These are phyloP conservation scores for Linnaemya vulpina DNA, from an alignment of 2,888 invertebrate genomes.

Conservation along the genomic window DNA sequence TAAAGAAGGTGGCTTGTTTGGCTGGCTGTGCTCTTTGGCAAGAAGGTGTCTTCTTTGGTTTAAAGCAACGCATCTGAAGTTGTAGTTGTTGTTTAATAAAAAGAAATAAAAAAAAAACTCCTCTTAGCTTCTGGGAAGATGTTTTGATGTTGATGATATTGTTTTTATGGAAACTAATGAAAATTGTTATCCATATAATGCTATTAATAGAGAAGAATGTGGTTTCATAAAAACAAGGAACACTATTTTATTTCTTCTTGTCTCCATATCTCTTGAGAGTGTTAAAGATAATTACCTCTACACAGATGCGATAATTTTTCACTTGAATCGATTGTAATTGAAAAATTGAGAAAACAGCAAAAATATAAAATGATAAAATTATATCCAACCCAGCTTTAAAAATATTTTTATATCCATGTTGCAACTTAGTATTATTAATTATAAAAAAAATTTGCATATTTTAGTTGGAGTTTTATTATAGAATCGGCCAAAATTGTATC, in stretches of 20 bases:
- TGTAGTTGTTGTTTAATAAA: slow-evolving; percentile 24
- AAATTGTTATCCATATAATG: slow-evolving; percentile 49
- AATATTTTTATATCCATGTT: too few relatives aligned
- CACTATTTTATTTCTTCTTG: neutral
- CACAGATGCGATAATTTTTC: slow-evolving; percentile 15
- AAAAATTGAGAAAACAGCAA: neutral
- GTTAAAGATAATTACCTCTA: slow-evolving; percentile 35
- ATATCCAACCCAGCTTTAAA: neutral
- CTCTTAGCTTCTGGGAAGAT: slow-evolving; percentile 68
- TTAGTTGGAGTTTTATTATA: too few relatives aligned
- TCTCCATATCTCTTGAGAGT: neutral
- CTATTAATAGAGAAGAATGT: slow-evolving; percentile 69
- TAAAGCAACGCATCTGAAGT: neutral
- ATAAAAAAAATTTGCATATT: too few relatives aligned
- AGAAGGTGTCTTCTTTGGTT: slow-evolving; percentile 61
- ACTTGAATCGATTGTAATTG: slow-evolving; percentile 17
- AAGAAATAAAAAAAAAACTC: slow-evolving; percentile 32
- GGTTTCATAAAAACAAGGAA: slow-evolving; percentile 49
- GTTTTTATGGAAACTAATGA: slow-evolving; percentile 57
- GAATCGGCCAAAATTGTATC: too few relatives aligned
- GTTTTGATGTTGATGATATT: slow-evolving; percentile 50
- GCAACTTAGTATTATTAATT: too few relatives aligned
- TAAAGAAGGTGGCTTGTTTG: slow-evolving; percentile 40
- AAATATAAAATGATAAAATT: neutral
- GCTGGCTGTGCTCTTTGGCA: slow-evolving; percentile 14